phyloP scores from a whole-genome alignment of 2,797 vertebrate genomes.

The Cirrhinus molitorella region DNA sequence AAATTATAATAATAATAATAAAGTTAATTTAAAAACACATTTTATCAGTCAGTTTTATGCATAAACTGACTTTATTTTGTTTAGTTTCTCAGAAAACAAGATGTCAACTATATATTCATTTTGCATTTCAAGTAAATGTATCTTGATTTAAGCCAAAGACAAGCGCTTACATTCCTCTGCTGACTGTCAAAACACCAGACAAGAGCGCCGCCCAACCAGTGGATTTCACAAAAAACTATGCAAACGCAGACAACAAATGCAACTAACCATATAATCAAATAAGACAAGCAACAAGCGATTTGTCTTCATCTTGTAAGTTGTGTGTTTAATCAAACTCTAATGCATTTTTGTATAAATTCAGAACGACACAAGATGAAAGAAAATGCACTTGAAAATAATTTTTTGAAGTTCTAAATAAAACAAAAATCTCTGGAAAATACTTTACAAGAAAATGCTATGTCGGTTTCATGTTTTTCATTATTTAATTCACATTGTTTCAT shows the following conservation, averaged over 20 bases:
- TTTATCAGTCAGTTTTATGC: too few relatives aligned
- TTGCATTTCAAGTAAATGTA: too few relatives aligned
- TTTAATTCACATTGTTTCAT: too few relatives aligned
- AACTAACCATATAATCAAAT: not conserved
- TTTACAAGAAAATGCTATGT: not conserved
- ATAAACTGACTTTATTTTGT: too few relatives aligned
- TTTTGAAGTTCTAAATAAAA: not conserved
- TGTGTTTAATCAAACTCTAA: not conserved
- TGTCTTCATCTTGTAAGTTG: too few relatives aligned
- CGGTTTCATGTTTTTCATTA: not conserved
- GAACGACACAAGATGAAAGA: not conserved
- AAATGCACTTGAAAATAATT: not conserved
- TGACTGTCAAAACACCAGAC: not conserved
- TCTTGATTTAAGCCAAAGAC: not conserved
- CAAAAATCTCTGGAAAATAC: not conserved
- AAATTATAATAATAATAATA: too few relatives aligned
- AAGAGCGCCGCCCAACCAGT: too few relatives aligned
- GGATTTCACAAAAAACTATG: not conserved
- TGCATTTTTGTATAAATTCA: not conserved
- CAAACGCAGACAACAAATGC: not conserved
- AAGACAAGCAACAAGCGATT: too few relatives aligned
- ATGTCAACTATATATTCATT: too few relatives aligned
- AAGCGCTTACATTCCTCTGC: not conserved
- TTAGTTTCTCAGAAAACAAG: too few relatives aligned
- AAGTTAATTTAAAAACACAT: too few relatives aligned